A percentile compares a stretch with the other conserved stretches of the same genome.
Evolutionary conservation across 2,888 invertebrate species (phyloP).

Genomic region (Agrotis segetum): DNA sequence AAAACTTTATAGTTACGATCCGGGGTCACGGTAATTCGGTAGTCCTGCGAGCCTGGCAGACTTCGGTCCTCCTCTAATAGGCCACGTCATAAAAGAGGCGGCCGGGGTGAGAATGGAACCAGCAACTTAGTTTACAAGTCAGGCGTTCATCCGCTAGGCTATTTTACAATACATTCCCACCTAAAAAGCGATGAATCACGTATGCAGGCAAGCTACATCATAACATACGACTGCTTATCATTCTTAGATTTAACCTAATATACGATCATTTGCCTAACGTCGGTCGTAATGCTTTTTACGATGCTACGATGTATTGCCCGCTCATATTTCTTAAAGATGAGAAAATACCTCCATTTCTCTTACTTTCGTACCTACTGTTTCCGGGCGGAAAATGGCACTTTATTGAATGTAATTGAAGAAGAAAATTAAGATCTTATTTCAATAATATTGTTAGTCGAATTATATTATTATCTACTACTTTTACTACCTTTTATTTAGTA

Average conservation of each 20-base stretch:
- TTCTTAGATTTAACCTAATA: conserved; percentile 72
- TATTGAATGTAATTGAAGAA: conserved; percentile 44
- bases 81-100: too few species aligned
- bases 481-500: background rate
- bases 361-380: conserved; percentile 26
- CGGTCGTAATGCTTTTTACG: conserved; percentile 64
- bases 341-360: conserved; percentile 39
- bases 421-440: conserved; percentile 1
- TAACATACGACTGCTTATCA: conserved; percentile 73
- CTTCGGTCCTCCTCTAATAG: too few species aligned
- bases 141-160: too few species aligned
- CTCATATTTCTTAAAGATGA: conserved; percentile 53
- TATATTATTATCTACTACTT: background rate
- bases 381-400: conserved; percentile 8
- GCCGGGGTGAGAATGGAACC: too few species aligned
- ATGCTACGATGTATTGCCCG: conserved; percentile 51
- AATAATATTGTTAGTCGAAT: conserved; percentile 20
- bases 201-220: conserved; percentile 59
- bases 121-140: too few species aligned
- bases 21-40: too few species aligned
- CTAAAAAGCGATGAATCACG: conserved; percentile 30
- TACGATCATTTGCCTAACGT: conserved; percentile 68
- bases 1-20: too few species aligned
- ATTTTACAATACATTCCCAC: too few species aligned
- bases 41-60: too few species aligned